Base-by-base conservation (phyloP, 2,888 invertebrate species). In the Resseliella maxima region DNA sequence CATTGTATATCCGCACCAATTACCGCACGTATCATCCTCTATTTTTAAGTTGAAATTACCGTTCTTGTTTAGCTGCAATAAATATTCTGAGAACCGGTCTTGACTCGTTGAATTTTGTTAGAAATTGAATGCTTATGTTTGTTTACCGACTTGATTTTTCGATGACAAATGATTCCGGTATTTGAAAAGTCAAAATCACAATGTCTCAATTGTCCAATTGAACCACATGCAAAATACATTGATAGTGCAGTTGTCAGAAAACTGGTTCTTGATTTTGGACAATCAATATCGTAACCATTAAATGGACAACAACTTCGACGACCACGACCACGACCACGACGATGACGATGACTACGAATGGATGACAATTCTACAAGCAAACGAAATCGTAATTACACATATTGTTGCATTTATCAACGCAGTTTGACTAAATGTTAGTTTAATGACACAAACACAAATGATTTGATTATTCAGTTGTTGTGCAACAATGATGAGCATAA, bases 371-470 rank as follows among this genome's bases (percentile, higher is more conserved):
- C 24, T 24, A 18, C 5, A 59, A 24, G 0, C 50, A 18, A 50
- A 50, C 50, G 50, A 1, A 12, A 31, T 72, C 31, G 72, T 72
- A 72, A 72, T 72, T 72, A 72, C 72, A 35, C 31, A 72, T 72
- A 72, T 72, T 72, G 35, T 59, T 72, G 72, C 31, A 31, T 72
- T 41, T 10, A 59, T 24, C n/a, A 59, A 24, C 59, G 18, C 31
- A 6, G 72, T 31, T 72, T 72, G 31, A 10, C n/a, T 72, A 31
- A 72, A 72, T 31, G 72, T 72, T 72, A 72, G 72, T 72, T 72
- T 72, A 72, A 72, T 72, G 72, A 72, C 2, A 72, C 72, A 72
- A 72, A n/a, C 35, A 35, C 31, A 72, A 72, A 72, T 18, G 72
- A 35, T 72, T 72, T 72, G 72, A 72, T 72, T 31, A 72, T 72